A percentile compares a stretch with the other conserved stretches of the same genome.
Evolutionary conservation across 2,113 vertebrate genomes (phyloP).

Genomic region (Cichladusa arquata): DNA sequence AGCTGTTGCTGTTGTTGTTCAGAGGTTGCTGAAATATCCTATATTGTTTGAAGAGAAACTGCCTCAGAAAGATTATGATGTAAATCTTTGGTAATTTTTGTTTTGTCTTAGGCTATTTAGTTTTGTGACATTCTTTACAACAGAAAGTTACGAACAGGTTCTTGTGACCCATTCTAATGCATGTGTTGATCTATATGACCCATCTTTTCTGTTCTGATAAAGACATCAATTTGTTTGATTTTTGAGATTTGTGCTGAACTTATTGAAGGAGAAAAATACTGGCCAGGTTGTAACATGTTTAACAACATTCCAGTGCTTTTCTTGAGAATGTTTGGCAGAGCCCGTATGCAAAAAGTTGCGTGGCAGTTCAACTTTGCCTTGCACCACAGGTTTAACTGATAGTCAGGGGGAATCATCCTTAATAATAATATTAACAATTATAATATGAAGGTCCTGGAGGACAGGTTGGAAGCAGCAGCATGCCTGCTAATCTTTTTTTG

Average conservation of each 20-base stretch:
- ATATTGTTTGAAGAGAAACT: background rate
- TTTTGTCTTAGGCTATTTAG: conserved; percentile 45
- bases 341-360: background rate
- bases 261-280: background rate
- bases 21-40: conserved; percentile 53
- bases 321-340: background rate
- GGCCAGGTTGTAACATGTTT: conserved; percentile 1
- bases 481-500: background rate
- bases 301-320: background rate
- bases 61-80: conserved; percentile 49
- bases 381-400: background rate
- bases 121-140: conserved; percentile 42
- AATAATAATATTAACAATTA: background rate
- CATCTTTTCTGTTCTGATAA: conserved; percentile 35
- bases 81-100: conserved; percentile 57
- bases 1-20: background rate
- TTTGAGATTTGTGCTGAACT: conserved; percentile 38
- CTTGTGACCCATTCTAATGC: conserved; percentile 19
- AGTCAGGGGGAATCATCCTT: background rate
- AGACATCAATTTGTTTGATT: conserved; percentile 31
- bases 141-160: background rate
- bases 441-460: background rate
- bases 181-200: conserved; percentile 34
- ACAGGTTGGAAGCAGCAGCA: background rate
- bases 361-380: background rate